Conservation (phyloP, 2,888 invertebrate species). For the Stenichneumon culpator region DNA sequence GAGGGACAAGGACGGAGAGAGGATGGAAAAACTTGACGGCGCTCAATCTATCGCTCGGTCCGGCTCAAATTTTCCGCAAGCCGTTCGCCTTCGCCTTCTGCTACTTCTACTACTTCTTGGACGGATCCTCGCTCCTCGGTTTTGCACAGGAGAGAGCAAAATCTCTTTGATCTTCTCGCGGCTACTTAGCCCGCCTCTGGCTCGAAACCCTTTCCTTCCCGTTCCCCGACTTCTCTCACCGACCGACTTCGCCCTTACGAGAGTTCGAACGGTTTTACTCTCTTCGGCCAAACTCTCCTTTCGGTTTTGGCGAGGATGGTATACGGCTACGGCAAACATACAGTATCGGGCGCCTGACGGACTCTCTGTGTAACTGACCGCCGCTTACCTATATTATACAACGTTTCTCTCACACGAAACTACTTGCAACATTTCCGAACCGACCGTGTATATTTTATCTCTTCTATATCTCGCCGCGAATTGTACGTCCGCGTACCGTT, state of each 20-base stretch:
- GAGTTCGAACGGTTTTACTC: slow-evolving; percentile 59
- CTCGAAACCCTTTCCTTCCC: slow-evolving; percentile 56
- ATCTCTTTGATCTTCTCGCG: slow-evolving; percentile 77
- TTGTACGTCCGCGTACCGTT: background rate
- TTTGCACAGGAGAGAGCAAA: slow-evolving; percentile 54
- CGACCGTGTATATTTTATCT: background rate
- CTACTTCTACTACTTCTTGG: slow-evolving; percentile 30
- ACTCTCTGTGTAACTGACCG: slow-evolving; percentile 4
- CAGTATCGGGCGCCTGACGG: background rate
- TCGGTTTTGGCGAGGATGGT: slow-evolving; percentile 12
- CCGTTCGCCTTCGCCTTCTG: slow-evolving; percentile 25
- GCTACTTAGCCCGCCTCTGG: slow-evolving; percentile 72
- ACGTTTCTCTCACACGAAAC: background rate
- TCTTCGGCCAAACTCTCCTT: slow-evolving; percentile 31
- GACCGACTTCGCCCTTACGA: slow-evolving; percentile 49
- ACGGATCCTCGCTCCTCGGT: slow-evolving; percentile 51
- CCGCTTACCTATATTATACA: slow-evolving; percentile 28
- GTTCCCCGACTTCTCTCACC: slow-evolving; percentile 30
- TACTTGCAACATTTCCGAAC: background rate
- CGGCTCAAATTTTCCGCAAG: slow-evolving; percentile 32
- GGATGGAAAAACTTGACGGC: slow-evolving; percentile 45
- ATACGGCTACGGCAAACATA: background rate
- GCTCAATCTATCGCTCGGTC: slow-evolving; percentile 35
- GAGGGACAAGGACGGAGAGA: background rate
- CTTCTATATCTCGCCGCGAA: background rate